Evolutionary conservation across 2,113 vertebrate species (phyloP), one percentile per base, ranked within the genome.

Genomic region (Hucho hucho): DNA sequence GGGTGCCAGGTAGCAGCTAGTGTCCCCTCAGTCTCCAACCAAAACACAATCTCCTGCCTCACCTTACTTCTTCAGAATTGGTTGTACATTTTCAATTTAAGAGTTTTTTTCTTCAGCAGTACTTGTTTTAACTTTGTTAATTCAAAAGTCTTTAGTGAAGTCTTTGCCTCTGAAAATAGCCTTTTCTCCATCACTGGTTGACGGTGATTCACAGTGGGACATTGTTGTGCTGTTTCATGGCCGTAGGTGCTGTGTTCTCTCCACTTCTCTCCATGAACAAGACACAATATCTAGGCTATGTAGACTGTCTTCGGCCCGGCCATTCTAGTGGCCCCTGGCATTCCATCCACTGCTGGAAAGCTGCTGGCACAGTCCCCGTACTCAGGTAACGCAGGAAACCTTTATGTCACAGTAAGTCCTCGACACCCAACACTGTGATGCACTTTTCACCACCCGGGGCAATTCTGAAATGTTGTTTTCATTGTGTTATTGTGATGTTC

Each of bases 41-140:
- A 76, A 76, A 11, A 29, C 64, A 26, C 76, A 66, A 75, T 71
- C 75, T 75, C 76, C 79, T 66, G 32, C 75, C 32, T 77, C 75
- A 56, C 59, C 80, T 89, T 84, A 79, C 87, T 88, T 80, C 72
- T 64, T 83, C 76, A 6, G 53, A 56, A 56, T 56, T 16, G 53
- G 20, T 56, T 56, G 53, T 56, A 16, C 14, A 18, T 56, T 56
- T 20, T 56, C 53, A 43, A 43, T 43, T 56, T 14, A 56, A 4
- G 18, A 56, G 53, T 5, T 6, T 20, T 56, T 56, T 7, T 5
- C 53, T 56, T 56, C 20, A 14, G 20, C 53, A 56, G 53, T 56
- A 18, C 53, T 56, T 56, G 53, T 56, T 56, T 56, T 56, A 14
- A 56, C 37, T 56, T 14, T 56, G 4, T 20, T 56, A 16, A 20